These are phyloP conservation scores for Rhamphomyia laevipes DNA, from an alignment of 2,888 invertebrate species.

Conservation along the genomic window DNA sequence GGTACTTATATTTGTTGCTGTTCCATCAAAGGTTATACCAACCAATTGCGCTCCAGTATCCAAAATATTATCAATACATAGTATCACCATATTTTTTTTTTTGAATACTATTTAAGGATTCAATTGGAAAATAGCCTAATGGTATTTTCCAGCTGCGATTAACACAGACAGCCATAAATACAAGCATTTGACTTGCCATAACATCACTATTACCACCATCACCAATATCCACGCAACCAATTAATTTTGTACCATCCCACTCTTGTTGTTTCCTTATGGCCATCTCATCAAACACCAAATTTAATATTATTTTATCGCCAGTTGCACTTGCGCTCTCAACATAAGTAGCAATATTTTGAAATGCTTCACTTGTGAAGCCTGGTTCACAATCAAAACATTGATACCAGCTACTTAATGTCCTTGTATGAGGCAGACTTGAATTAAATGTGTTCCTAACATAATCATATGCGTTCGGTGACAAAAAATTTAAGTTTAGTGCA, in stretches of 20 bases:
- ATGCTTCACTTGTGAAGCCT: too few species aligned
- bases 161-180: constrained; percentile 1
- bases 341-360: too few species aligned
- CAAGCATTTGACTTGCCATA: constrained; percentile 1
- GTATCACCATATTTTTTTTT: background rate
- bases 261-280: constrained; percentile 1
- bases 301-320: background rate
- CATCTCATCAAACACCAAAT: constrained; percentile 3
- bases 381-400: background rate
- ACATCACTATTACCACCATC: background rate
- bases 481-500: constrained; percentile 4
- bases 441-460: background rate
- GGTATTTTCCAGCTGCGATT: constrained; percentile 4
- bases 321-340: too few species aligned
- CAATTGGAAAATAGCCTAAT: constrained; percentile 1
- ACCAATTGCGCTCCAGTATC: background rate
- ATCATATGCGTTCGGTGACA: constrained; percentile 3
- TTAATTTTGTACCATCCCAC: background rate
- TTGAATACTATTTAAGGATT: background rate
- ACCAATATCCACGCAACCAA: too few species aligned
- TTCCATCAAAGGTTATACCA: constrained; percentile 1
- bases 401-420: constrained; percentile 4
- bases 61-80: background rate
- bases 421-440: background rate
- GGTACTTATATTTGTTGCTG: too few species aligned